Evolutionary conservation across 2,888 invertebrate species (phyloP).

Genomic region (Pandemis corylana): DNA sequence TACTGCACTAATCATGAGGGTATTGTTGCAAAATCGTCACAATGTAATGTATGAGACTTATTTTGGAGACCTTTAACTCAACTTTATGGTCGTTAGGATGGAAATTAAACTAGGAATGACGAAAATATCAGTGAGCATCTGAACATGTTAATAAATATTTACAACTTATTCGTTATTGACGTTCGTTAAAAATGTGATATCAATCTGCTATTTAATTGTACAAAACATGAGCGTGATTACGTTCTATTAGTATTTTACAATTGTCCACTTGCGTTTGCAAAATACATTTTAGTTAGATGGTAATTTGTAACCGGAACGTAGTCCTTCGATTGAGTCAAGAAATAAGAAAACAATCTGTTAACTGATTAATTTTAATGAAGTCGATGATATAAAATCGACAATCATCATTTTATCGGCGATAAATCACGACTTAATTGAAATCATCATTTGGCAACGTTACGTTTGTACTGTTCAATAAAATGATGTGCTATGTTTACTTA

Average conservation of each 20-base stretch:
- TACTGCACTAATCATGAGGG: constrained; percentile 48
- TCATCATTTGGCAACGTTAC: background rate
- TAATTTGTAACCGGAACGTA: constrained; percentile 17
- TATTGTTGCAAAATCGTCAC: constrained; percentile 44
- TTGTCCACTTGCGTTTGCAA: background rate
- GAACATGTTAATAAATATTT: too few relatives aligned
- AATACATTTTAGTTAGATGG: background rate
- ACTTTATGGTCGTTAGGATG: background rate
- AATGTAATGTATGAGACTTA: constrained; percentile 18
- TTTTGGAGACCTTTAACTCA: constrained; percentile 3
- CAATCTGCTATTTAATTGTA: background rate
- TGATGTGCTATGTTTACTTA: background rate
- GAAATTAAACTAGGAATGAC: too few relatives aligned
- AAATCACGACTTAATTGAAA: background rate
- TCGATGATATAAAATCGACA: background rate
- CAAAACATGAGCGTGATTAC: background rate
- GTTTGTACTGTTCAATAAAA: background rate
- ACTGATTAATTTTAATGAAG: constrained; percentile 9
- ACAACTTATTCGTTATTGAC: too few relatives aligned
- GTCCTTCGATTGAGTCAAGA: constrained; percentile 11
- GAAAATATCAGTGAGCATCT: too few relatives aligned
- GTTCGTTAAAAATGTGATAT: background rate
- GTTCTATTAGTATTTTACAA: background rate
- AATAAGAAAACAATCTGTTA: constrained; percentile 9
- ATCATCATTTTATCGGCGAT: background rate